Evolutionary conservation across 92 coral and sea anemone species (phyloP).

Genomic region (Epizoanthus rinbou): DNA sequence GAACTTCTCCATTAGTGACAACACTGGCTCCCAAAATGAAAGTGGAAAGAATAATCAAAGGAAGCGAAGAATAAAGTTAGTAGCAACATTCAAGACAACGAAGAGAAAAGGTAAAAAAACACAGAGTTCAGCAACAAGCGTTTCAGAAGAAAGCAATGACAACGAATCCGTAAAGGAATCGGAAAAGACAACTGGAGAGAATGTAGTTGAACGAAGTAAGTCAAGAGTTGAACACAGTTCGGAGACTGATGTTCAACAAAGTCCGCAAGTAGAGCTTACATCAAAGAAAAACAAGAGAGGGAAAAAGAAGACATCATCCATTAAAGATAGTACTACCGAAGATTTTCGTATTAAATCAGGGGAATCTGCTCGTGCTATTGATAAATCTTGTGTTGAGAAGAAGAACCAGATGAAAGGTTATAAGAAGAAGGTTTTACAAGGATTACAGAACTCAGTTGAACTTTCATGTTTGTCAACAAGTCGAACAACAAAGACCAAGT

Average conservation of each 20-base stretch:
- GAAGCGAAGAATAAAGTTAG: slow-evolving; percentile 6
- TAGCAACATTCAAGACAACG: background rate
- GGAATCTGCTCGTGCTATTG: background rate
- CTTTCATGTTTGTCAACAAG: background rate
- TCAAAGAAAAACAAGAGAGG: background rate
- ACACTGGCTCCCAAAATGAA: slow-evolving; percentile 19
- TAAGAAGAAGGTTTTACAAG: background rate
- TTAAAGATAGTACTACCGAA: background rate
- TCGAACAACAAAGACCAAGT: slow-evolving; percentile 9
- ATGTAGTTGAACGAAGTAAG: background rate
- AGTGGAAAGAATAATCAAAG: background rate
- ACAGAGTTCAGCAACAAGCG: background rate
- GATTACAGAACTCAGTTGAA: background rate
- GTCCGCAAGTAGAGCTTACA: background rate
- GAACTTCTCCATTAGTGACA: no score
- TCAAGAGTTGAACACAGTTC: background rate
- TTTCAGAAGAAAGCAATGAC: slow-evolving; percentile 17
- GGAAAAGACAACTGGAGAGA: slow-evolving; percentile 13
- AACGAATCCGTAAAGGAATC: background rate
- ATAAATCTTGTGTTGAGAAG: background rate
- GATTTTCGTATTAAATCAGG: background rate
- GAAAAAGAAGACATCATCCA: slow-evolving; percentile 22
- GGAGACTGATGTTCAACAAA: background rate
- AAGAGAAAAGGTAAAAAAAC: slow-evolving; percentile 13
- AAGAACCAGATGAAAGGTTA: background rate